Base-by-base conservation (phyloP, 2,888 invertebrate genomes). In the Blera fallax region DNA sequence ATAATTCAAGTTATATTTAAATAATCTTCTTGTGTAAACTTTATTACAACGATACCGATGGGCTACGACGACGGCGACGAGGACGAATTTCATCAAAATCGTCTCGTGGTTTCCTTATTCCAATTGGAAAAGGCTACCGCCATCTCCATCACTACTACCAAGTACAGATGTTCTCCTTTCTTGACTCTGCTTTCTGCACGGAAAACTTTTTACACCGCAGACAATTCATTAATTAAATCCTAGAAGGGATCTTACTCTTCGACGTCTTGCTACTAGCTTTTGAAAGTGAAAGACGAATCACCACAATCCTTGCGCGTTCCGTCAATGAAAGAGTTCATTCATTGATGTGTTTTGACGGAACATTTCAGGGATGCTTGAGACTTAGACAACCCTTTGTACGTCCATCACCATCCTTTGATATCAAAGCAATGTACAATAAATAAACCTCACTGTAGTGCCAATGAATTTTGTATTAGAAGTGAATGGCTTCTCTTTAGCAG, bases 201-300 rank as follows among this genome's bases (percentile, higher is more conserved):
- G 64, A 69, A 43, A 76, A 70, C 54, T 76, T 81, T 69, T 54
- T 70, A 72, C 65, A 76, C 76, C 81, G 70, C 81, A 81, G 84
- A 85, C 74, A 81, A 81, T 81, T 85, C 72, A 77, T 81, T 85
- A 85, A 85, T 85, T 85, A 85, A 85, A 81, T 85, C 81, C 81
- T 83, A 62, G 72, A 34, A 48, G 24, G 70, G 29, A 52, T 65
- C 34, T 24, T 27, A 54, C 14, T 32, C 40, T n/a, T 69, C 60
- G 52, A 52, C 58, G 29, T 65, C 27, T 24, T 48, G 40, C 24
- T 43, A 8, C 18, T 70, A 6, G 58, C 16, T 45, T 43, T 27
- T 32, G 48, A 64, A 70, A 77, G 72, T 60, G 45, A 73, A 79
- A 70, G 60, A 34, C 56, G 32, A 67, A 67, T 62, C 69, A 77